phyloP scores from a whole-genome alignment of 2,113 vertebrate species.

The Antechinus flavipes region DNA sequence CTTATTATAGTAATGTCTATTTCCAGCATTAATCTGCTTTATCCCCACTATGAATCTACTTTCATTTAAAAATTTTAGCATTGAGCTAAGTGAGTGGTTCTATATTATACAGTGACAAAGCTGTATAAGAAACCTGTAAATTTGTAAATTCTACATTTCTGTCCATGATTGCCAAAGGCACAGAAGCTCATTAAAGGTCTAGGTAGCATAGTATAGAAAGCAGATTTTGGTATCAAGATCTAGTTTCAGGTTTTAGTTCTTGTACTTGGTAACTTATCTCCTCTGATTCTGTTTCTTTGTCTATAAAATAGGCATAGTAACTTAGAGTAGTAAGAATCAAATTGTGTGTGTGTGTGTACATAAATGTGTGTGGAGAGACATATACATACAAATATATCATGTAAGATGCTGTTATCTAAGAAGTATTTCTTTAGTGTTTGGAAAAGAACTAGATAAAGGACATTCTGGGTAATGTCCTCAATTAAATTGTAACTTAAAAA shows the following conservation, averaged over 20 bases:
- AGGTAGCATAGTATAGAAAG: neutral
- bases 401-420: neutral
- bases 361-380: no score
- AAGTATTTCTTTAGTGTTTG: neutral
- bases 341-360: no score
- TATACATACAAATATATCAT: no score
- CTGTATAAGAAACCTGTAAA: neutral
- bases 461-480: neutral
- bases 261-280: neutral
- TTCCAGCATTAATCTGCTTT: neutral
- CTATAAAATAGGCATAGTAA: neutral
- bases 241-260: neutral
- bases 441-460: neutral
- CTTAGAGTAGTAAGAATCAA: no score
- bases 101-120: neutral
- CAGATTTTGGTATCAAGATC: no score
- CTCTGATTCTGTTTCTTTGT: neutral
- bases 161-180: neutral
- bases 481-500: neutral
- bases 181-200: neutral
- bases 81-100: neutral
- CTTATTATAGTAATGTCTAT: neutral
- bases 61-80: neutral
- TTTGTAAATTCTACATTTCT: neutral
- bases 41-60: neutral